Conservation (phyloP, 1,140 invertebrate species). For the Aphis gossypii region DNA sequence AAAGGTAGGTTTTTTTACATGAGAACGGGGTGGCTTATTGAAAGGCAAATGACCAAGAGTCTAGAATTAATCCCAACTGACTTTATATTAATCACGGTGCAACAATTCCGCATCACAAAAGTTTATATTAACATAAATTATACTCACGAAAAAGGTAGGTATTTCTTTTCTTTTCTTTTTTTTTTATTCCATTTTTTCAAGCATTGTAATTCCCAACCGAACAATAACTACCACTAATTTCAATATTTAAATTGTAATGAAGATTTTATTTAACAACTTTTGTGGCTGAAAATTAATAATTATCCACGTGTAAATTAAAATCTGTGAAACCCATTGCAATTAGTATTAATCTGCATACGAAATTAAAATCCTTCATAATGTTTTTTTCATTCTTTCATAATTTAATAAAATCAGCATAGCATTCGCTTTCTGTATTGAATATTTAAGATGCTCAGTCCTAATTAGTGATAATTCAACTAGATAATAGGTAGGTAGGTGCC, state of each 20-base stretch:
- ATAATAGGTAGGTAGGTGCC: not conserved
- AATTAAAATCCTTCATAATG: not conserved
- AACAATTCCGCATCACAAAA: slow-evolving; percentile 53
- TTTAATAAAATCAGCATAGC: not conserved
- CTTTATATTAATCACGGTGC: slow-evolving; percentile 56
- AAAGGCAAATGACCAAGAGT: slow-evolving; percentile 57
- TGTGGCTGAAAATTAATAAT: slow-evolving; percentile 6
- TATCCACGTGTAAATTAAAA: slow-evolving; percentile 48
- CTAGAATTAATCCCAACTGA: slow-evolving; percentile 54
- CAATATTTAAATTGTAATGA: slow-evolving; percentile 50
- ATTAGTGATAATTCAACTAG: not conserved
- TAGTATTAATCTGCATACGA: slow-evolving; percentile 27
- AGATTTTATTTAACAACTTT: slow-evolving; percentile 45
- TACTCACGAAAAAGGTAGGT: slow-evolving; percentile 53
- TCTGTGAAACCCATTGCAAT: slow-evolving; percentile 28
- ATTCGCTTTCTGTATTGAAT: not conserved
- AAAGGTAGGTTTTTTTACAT: slow-evolving; percentile 40
- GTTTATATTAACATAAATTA: slow-evolving; percentile 58
- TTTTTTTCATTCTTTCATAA: not conserved
- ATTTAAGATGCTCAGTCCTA: not conserved
- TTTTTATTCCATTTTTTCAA: not conserved
- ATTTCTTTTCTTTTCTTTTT: slow-evolving; percentile 26
- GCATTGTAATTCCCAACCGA: slow-evolving; percentile 21
- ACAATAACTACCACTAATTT: slow-evolving; percentile 49
- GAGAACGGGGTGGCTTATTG: slow-evolving; percentile 49